These are phyloP conservation scores for Ophion obscuratus DNA, from an alignment of 2,888 invertebrate genomes.

Conservation along the genomic window DNA sequence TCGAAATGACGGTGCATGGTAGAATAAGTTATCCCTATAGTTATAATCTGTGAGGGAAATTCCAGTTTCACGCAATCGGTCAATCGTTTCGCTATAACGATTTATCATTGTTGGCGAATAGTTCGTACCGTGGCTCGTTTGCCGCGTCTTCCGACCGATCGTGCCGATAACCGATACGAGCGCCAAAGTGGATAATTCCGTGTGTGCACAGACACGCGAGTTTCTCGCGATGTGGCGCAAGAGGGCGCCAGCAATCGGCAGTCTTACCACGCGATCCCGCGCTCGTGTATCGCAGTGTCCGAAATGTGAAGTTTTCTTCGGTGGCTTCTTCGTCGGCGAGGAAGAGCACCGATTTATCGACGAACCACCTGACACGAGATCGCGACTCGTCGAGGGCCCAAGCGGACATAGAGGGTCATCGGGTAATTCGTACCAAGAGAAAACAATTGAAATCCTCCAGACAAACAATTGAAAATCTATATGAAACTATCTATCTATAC, in stretches of 20 bases:
- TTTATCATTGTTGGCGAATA: too few species aligned
- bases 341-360: constrained; percentile 65
- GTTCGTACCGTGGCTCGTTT: too few species aligned
- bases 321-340: constrained; percentile 68
- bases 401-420: not conserved
- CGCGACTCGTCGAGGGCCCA: not conserved
- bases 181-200: constrained; percentile 44
- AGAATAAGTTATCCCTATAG: too few species aligned
- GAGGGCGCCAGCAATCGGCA: constrained; percentile 64
- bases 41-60: too few species aligned
- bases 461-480: not conserved
- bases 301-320: constrained; percentile 51
- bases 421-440: not conserved
- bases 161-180: not conserved
- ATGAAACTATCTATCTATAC: not conserved
- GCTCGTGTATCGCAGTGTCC: constrained; percentile 20
- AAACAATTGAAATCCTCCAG: not conserved
- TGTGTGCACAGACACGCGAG: constrained; percentile 28
- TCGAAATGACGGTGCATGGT: too few species aligned
- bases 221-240: constrained; percentile 35
- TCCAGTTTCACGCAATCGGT: too few species aligned
- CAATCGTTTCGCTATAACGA: too few species aligned
- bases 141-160: not conserved
- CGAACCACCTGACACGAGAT: constrained; percentile 57
- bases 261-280: constrained; percentile 46